Evolutionary conservation across 92 coral and sea anemone species (phyloP), one percentile per base, ranked within the genome.

Genomic region (Actinostola sp.): DNA sequence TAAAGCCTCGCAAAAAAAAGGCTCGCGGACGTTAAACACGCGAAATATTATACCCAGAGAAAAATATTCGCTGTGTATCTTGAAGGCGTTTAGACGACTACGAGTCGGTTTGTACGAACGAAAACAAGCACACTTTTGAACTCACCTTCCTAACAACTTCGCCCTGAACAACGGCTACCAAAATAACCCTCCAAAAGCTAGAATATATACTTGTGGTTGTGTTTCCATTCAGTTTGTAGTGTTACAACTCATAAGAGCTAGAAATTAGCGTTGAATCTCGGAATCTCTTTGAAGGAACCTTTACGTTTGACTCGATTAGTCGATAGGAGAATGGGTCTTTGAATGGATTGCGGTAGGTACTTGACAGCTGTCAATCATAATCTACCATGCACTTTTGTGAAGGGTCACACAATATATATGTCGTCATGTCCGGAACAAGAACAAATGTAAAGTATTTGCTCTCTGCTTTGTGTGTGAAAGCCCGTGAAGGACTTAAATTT

Each of bases 301-400:
- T 66, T 68, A 68, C 74, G 74, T 31, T 68, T 4, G 11, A 36
- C 42, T 32, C 66, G n/a, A 66, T 33, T 26, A 28, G 38, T 66
- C 41, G 59, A 23, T 39, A 64, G 38, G 54, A 52, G 41, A 52
- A 49, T 27, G 27, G 29, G 46, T 50, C 61, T 54, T 52, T 51
- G 29, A 49, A 39, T 27, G 39, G n/a, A 27, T 68, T 51, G 74
- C 62, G 74, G 74, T 68, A 52, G 53, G 35, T 23, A 17, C 33
- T 64, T 80, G 90, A 74, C 90, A 80, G 67, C 76, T 75, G 90
- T 81, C 90, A 86, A 75, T 86, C 90, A 86, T 51, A 57, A 57
- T 55, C 67, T 36, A 77, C 76, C 63, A 73, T 49, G 76, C 72
- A 43, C 73, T 64, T 61, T 65, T 49, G 30, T 29, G 46, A 19